Evolutionary conservation across 2,797 vertebrate species (phyloP).

Genomic region (Coluber constrictor): DNA sequence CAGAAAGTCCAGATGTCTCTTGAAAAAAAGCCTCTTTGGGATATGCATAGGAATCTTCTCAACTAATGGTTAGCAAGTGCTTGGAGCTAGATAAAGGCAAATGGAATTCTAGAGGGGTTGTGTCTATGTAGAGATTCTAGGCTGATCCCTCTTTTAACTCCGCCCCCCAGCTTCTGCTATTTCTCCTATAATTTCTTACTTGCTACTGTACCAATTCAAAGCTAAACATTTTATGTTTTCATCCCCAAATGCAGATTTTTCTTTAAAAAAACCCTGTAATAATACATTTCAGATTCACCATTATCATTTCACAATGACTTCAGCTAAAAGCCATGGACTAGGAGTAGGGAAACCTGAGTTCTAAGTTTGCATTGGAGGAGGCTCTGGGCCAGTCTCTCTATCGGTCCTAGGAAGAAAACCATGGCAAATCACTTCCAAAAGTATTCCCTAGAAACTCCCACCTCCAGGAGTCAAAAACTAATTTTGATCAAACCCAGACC

Average conservation of each 20-base stretch:
- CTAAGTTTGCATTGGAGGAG: background rate
- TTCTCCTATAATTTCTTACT: background rate
- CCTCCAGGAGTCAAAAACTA: background rate
- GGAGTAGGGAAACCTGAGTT: background rate
- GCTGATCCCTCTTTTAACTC: background rate
- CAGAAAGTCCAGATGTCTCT: too few species aligned
- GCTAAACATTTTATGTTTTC: background rate
- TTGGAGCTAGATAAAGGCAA: background rate
- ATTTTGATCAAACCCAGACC: background rate
- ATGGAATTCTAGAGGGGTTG: background rate
- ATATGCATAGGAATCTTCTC: background rate
- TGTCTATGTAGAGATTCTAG: background rate
- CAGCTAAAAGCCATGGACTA: background rate
- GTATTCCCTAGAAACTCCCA: background rate
- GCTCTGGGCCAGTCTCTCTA: background rate
- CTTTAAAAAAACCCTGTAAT: background rate
- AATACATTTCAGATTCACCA: background rate
- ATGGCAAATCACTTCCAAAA: background rate
- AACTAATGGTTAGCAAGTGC: background rate
- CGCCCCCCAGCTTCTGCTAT: background rate
- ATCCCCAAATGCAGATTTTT: background rate
- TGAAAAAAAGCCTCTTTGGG: too few species aligned
- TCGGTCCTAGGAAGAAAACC: background rate
- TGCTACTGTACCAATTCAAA: background rate
- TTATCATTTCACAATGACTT: background rate